phyloP scores from a whole-genome alignment of 2,113 vertebrate genomes.

The Acrocephalus kingi region DNA sequence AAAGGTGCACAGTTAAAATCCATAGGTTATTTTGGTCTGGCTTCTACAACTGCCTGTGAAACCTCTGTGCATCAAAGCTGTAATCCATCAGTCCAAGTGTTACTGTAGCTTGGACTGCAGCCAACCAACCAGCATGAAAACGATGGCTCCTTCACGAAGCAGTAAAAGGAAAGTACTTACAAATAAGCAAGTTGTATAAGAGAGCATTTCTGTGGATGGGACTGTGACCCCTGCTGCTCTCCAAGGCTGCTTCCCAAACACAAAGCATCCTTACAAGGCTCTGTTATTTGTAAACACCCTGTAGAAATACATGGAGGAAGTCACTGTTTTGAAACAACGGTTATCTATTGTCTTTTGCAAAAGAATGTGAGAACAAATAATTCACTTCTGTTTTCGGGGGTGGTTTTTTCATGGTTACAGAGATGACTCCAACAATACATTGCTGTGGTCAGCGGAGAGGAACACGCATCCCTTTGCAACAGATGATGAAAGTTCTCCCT shows the following conservation, averaged over 20 bases:
- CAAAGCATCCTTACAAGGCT: slow-evolving; percentile 23
- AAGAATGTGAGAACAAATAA: neutral
- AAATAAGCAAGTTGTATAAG: neutral
- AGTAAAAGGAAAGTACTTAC: slow-evolving; percentile 8
- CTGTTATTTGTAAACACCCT: neutral
- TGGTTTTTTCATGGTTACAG: neutral
- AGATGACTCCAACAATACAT: slow-evolving; percentile 2
- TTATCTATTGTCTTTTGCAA: slow-evolving; percentile 10
- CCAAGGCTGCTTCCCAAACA: slow-evolving; percentile 39
- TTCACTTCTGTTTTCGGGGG: neutral
- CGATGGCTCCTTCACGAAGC: neutral
- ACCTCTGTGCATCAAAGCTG: neutral
- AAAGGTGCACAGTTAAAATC: neutral
- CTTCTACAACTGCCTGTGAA: neutral
- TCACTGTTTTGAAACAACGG: slow-evolving; percentile 6
- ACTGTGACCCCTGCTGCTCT: slow-evolving; percentile 7
- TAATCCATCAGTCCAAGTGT: neutral
- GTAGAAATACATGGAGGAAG: neutral
- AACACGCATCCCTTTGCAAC: rapidly evolving
- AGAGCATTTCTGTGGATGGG: neutral
- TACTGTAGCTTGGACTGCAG: neutral
- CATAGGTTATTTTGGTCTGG: neutral
- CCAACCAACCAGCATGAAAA: neutral
- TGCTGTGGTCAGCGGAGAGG: neutral
- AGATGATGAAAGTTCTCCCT: slow-evolving; percentile 29